phyloP scores from a whole-genome alignment of 2,797 vertebrate genomes.

The Tinamus major region DNA sequence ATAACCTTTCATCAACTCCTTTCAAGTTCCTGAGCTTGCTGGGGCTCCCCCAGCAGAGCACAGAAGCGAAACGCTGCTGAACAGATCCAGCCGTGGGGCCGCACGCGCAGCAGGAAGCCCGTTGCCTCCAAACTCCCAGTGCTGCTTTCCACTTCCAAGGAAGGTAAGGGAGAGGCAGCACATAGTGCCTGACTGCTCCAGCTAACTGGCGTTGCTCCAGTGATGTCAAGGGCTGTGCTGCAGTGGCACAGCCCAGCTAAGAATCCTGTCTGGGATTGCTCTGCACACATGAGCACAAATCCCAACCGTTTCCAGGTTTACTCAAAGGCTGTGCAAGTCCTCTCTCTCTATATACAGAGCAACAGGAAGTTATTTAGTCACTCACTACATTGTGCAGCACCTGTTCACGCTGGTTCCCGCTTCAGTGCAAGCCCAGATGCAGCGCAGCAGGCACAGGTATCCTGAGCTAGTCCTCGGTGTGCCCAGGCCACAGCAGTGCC shows the following conservation, averaged over 20 bases:
- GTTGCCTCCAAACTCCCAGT: background rate
- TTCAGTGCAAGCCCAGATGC: background rate
- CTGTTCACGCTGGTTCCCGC: background rate
- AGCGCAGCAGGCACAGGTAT: fast-evolving
- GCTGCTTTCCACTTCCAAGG: background rate
- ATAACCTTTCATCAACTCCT: background rate
- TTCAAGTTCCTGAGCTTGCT: background rate
- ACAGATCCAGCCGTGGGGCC: constrained; percentile 14
- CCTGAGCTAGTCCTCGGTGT: background rate
- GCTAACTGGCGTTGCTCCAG: background rate
- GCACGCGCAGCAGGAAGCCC: constrained; percentile 21
- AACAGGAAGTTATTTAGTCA: background rate
- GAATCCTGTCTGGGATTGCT: background rate
- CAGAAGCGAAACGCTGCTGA: background rate
- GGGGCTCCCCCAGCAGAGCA: background rate
- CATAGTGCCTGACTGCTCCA: background rate
- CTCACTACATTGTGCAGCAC: background rate
- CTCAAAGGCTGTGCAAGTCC: background rate
- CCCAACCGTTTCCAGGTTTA: background rate
- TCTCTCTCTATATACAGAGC: background rate
- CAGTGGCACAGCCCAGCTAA: background rate
- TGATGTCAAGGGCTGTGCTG: background rate
- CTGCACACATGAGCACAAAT: background rate
- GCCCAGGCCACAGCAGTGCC: background rate
- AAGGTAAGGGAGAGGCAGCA: background rate